phyloP scores from a whole-genome alignment of 2,113 vertebrate genomes.

The Microcebus lehilahytsara region DNA sequence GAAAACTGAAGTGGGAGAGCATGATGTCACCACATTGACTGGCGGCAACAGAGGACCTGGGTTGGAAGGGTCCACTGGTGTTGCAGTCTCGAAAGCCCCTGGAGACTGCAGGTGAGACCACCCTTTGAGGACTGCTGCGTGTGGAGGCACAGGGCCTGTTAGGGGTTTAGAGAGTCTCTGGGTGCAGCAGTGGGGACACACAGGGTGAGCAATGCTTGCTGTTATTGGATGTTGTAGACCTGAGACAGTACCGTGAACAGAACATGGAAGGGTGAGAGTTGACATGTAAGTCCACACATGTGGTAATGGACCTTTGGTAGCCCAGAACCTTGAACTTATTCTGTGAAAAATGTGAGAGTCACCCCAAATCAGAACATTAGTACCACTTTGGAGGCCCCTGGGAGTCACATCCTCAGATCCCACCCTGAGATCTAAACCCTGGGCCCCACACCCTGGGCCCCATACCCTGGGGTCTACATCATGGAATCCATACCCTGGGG shows the following conservation, averaged over 20 bases:
- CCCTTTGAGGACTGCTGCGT: too few species aligned
- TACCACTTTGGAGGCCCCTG: background rate
- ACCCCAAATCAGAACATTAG: background rate
- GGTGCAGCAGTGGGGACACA: background rate
- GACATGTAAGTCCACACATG: accelerated
- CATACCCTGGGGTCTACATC: too few species aligned
- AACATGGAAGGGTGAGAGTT: background rate
- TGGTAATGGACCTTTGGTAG: background rate
- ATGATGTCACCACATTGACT: accelerated
- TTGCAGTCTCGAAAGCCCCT: background rate
- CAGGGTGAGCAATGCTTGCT: background rate
- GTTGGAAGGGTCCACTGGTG: background rate
- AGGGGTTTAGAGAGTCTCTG: background rate
- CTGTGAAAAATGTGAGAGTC: background rate
- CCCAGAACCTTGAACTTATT: background rate
- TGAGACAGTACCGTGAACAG: background rate
- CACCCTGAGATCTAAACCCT: background rate
- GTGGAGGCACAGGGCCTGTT: background rate
- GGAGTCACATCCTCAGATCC: background rate
- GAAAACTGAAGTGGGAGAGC: too few species aligned
- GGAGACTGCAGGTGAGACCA: background rate
- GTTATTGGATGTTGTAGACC: too few species aligned
- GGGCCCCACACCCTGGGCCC: too few species aligned
- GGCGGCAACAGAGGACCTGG: background rate
- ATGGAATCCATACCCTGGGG: background rate